phyloP scores from a whole-genome alignment of 2,888 invertebrate genomes.

The Bursaphelenchus okinawaensis region DNA sequence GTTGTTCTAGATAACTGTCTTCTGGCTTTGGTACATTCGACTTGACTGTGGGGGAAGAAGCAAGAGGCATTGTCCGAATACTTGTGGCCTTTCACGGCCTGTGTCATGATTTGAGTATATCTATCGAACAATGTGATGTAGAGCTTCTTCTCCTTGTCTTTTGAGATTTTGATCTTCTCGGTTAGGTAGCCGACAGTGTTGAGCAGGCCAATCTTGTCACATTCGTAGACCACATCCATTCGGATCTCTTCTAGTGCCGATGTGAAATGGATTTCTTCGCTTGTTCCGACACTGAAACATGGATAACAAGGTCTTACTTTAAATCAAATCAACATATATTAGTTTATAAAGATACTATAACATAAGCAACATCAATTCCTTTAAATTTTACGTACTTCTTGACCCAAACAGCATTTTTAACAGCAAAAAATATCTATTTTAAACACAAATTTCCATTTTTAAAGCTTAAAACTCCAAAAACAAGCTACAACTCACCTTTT shows the following conservation, averaged over 20 bases:
- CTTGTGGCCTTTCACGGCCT: neutral
- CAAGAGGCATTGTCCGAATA: neutral
- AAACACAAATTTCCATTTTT: neutral
- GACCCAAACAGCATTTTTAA: too few species aligned
- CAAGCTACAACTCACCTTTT: neutral
- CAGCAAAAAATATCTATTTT: too few species aligned
- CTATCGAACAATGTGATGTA: neutral
- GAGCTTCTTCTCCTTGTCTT: neutral
- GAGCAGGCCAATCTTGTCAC: neutral
- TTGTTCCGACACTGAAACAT: neutral
- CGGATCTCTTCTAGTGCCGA: slow-evolving; percentile 3
- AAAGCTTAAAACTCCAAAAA: too few species aligned
- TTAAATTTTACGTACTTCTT: too few species aligned
- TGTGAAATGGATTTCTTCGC: slow-evolving; percentile 5
- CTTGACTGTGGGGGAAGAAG: neutral
- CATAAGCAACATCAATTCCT: too few species aligned
- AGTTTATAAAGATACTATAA: too few species aligned
- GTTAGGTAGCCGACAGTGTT: neutral
- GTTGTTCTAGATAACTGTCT: too few species aligned
- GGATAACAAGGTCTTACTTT: neutral
- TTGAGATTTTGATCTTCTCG: neutral
- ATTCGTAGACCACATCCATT: neutral
- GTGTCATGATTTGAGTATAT: neutral
- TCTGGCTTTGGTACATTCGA: too few species aligned
- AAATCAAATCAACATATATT: too few species aligned